A percentile compares a stretch with the other conserved stretches of the same genome.
Conservation (phyloP, 2,113 vertebrate species). For the Osmerus mordax region DNA sequence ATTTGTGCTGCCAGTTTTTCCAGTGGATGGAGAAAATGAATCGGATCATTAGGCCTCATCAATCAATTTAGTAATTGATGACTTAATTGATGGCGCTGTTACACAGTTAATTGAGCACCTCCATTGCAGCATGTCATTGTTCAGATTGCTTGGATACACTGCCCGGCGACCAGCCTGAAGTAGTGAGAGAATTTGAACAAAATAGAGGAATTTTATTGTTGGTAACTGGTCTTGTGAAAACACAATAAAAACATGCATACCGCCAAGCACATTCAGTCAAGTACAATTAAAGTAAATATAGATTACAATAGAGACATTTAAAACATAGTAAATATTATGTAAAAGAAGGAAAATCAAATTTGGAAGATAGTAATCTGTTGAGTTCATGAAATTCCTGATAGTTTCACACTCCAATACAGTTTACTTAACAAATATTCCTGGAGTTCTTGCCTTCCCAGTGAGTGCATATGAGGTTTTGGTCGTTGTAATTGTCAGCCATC, state of each 20-base stretch:
- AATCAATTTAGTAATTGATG: conserved; percentile 93
- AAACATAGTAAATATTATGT: not conserved
- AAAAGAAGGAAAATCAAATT: not conserved
- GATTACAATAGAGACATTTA: not conserved
- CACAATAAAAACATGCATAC: not conserved
- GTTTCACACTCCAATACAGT: not conserved
- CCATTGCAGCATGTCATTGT: conserved; percentile 79
- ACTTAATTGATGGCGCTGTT: conserved; percentile 84
- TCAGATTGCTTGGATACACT: conserved; percentile 67
- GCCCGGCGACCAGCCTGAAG: conserved; percentile 40
- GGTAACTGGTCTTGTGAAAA: not conserved
- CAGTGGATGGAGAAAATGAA: conserved; percentile 85
- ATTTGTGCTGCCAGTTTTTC: conserved; percentile 79
- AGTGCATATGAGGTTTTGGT: conserved; percentile 56
- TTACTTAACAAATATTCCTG: not conserved
- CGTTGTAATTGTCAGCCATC: conserved; percentile 69
- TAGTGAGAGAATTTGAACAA: conserved; percentile 27
- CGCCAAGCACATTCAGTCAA: conserved; percentile 2
- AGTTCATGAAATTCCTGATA: not conserved
- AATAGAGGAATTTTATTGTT: conserved; percentile 26
- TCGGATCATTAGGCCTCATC: conserved; percentile 90
- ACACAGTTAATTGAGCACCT: conserved; percentile 94
- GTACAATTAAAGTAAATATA: not conserved
- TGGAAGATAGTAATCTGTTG: not conserved
- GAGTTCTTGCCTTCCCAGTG: conserved; percentile 27